Percentiles rank a stretch among this genome's conserved stretches.
phyloP scores from a whole-genome alignment of 2,113 vertebrate genomes.

The Electrona antarctica region DNA sequence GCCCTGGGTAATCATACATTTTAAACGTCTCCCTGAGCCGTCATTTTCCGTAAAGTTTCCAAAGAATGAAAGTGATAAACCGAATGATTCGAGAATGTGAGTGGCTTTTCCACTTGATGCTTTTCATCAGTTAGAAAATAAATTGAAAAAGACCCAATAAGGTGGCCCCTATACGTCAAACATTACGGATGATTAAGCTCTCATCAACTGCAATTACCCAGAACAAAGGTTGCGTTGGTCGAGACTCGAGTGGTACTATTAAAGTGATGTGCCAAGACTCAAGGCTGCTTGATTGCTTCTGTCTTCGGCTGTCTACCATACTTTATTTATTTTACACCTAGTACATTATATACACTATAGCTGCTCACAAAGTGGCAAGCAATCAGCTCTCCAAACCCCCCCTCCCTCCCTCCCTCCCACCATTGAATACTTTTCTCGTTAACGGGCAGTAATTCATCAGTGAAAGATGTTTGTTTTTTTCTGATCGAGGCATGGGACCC shows the following conservation, averaged over 20 bases:
- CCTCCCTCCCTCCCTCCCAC: background rate
- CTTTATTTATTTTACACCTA: background rate
- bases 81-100: background rate
- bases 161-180: background rate
- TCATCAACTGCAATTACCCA: background rate
- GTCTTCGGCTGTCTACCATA: background rate
- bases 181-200: constrained; percentile 3
- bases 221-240: background rate
- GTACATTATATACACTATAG: too few relatives aligned
- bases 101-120: background rate
- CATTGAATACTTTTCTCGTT: background rate
- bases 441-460: constrained; percentile 11
- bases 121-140: constrained; percentile 4
- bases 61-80: background rate
- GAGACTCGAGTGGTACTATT: background rate
- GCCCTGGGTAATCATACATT: constrained; percentile 10
- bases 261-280: background rate
- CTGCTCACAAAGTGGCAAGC: background rate
- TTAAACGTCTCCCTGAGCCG: background rate
- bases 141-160: background rate
- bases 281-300: background rate
- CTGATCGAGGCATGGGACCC: constrained; percentile 4
- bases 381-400: background rate
- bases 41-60: background rate
- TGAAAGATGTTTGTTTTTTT: constrained; percentile 10